Evolutionary conservation across 2,113 vertebrate genomes (phyloP).

Genomic region (Bubo scandiacus): DNA sequence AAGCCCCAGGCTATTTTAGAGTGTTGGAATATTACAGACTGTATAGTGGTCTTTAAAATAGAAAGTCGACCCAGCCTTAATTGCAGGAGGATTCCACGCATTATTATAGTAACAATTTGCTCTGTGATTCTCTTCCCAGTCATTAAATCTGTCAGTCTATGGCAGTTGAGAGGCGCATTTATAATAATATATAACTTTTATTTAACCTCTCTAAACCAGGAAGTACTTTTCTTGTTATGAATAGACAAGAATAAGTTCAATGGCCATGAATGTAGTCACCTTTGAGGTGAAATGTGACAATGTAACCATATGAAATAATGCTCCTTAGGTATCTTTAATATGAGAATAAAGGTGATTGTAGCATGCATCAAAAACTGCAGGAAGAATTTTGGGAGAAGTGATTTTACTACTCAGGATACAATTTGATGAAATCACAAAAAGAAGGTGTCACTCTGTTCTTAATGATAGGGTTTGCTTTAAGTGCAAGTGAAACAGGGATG

Average conservation of each 20-base stretch:
- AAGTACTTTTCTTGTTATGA: background rate
- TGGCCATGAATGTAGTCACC: background rate
- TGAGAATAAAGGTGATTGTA: background rate
- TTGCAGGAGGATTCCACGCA: background rate
- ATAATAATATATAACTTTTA: background rate
- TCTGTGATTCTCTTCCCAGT: background rate
- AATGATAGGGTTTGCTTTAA: background rate
- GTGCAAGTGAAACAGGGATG: background rate
- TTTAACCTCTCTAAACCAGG: background rate
- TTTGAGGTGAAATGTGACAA: background rate
- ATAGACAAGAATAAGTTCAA: background rate
- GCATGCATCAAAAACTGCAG: background rate
- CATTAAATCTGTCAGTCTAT: background rate
- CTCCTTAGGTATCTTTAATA: background rate
- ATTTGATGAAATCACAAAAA: background rate
- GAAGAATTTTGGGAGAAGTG: background rate
- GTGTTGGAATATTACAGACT: background rate
- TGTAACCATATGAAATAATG: background rate
- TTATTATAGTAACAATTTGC: background rate
- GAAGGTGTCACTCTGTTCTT: background rate
- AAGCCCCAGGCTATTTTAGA: background rate
- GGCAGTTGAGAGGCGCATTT: background rate
- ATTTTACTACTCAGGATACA: background rate
- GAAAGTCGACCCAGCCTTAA: background rate
- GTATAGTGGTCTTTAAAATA: background rate